Evolutionary conservation across 2,888 invertebrate genomes (phyloP), one percentile per base, ranked within the genome.

Genomic region (Noctua janthina): DNA sequence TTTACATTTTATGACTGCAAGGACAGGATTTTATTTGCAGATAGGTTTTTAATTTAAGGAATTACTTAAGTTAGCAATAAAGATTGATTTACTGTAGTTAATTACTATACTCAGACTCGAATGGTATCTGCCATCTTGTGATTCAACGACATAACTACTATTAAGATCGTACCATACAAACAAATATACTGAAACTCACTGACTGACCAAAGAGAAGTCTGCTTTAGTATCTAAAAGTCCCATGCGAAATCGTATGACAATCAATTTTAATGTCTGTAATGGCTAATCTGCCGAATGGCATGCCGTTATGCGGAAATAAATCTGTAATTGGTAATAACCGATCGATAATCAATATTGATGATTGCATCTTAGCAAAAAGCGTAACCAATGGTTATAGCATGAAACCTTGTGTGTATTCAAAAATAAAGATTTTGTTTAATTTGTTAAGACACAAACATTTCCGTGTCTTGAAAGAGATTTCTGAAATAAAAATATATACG

Each of bases 241-340:
- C 23, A 67, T 83, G 49, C 49, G 1, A 56, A 74, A 67, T 51
- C 51, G 29, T 59, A 59, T 51, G 23, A 17, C 20, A 39, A 83
- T 80, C 11, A 43, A 67, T 67, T 67, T 67, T 15, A 51, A 74
- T 82, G 17, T 29, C n/a, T 66, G 23, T 39, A 29, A n/a, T 49
- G 13, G 54, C 23, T 29, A 66, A 56, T 80, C 20, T 59, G 15
- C n/a, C 7, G 6, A 83, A 80, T 59, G 8, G 51, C 20, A 43
- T 39, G 29, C 39, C 15, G 51, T 76, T 43, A 80, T 10, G 23
- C 43, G 78, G 67, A 83, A 67, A 76, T 75, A 68, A 83, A 77
- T 68, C n/a, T 68, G 29, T 68, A 39, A 83, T 77, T 62, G 59
- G 4, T 20, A 83, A 80, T 76, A 46, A 67, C 6, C 46, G 67